phyloP scores from a whole-genome alignment of 2,113 vertebrate genomes.

The Ia io region DNA sequence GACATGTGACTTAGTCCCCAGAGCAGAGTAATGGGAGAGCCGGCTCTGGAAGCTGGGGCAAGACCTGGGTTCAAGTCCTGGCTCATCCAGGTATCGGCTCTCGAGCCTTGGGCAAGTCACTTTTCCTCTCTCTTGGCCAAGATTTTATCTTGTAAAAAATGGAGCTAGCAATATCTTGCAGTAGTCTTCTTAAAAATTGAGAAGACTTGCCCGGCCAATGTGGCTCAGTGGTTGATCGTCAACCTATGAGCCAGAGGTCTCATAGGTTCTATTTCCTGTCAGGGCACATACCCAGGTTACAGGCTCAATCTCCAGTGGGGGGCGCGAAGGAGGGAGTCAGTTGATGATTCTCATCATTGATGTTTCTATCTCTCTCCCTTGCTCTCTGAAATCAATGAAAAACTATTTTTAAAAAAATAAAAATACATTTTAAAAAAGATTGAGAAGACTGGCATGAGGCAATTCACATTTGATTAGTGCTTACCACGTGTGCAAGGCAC shows the following conservation, averaged over 20 bases:
- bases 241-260: no score
- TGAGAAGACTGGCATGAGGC: background rate
- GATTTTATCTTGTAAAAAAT: background rate
- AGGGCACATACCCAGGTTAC: no score
- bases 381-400: no score
- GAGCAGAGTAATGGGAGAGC: background rate
- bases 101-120: background rate
- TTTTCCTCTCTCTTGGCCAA: background rate
- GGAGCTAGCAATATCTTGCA: background rate
- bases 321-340: no score
- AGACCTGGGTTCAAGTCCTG: background rate
- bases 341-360: no score
- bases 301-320: no score
- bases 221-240: no score
- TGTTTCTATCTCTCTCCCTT: no score
- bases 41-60: background rate
- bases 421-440: background rate
- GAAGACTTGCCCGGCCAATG: background rate
- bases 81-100: background rate
- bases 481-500: background rate
- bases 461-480: background rate
- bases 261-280: no score
- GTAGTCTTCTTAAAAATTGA: background rate
- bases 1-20: background rate
- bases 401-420: no score